Evolutionary conservation across 1,140 invertebrate genomes (phyloP), one percentile per base, ranked within the genome.

Genomic region (Oryzaephilus surinamensis): DNA sequence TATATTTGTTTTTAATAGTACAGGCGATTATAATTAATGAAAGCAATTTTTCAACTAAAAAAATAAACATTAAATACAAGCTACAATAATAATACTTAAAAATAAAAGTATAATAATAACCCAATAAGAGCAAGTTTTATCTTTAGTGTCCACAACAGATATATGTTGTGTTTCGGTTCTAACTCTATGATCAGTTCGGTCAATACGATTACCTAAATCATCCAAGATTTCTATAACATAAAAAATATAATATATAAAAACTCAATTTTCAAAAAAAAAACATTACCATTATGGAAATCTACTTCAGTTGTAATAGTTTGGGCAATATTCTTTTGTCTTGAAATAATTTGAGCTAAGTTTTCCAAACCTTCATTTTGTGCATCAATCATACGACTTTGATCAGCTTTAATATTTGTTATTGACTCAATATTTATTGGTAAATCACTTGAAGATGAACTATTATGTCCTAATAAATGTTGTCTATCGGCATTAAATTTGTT

Each of bases 341-440:
- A 69, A 32, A 90, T 81, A 3, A 85, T 79, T 55, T 78, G 72
- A 8, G 81, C 79, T 28, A 89, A 63, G 39, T 73, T 74, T 43
- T 88, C 84, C 14, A 90, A 63, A 0, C 83, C 83, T 48, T 71
- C 58, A 56, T 89, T 80, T 72, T 89, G 84, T 32, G 81, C 77
- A 79, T 59, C 45, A 61, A 73, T 21, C 4, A 41, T 21, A 8
- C 38, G 7, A 28, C 20, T n/a, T 15, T 53, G 34, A 24, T 43
- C 39, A 8, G 48, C 45, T 36, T 30, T 34, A 23, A 31, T 32
- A 6, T 38, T 11, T 20, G 18, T 13, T 7, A 26, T 20, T 2
- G 18, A 15, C 16, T 11, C 13, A 14, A 19, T 16, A 37, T 46
- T 40, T 28, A 31, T 24, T 32, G 26, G n/a, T n/a, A n/a, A n/a